Percentiles rank a stretch among this genome's conserved stretches.
Conservation (phyloP, 1,140 invertebrate species). For the Solenopsis fugax region DNA sequence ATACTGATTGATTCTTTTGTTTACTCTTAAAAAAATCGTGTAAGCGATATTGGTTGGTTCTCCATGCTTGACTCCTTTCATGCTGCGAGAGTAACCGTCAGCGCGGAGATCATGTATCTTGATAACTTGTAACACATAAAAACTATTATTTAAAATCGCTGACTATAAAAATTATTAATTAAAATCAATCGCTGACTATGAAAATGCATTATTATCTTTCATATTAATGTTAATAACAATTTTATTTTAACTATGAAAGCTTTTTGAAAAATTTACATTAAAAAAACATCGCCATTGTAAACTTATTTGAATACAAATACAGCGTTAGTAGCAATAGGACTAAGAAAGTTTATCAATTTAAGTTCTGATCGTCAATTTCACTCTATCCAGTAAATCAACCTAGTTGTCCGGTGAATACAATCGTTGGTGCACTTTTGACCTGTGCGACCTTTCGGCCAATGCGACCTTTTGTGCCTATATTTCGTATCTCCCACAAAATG, state of each 20-base stretch:
- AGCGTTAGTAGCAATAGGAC: not conserved
- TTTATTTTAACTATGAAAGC: not conserved
- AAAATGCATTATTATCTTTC: not conserved
- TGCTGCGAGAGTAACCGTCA: too few relatives aligned
- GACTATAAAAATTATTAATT: not conserved
- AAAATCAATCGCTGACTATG: too few relatives aligned
- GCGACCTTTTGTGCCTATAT: slow-evolving; percentile 36
- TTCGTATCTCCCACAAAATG: slow-evolving; percentile 29
- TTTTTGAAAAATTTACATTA: not conserved
- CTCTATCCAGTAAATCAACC: not conserved
- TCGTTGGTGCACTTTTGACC: slow-evolving; percentile 47
- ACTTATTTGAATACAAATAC: not conserved
- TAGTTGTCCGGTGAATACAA: not conserved
- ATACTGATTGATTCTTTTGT: too few relatives aligned
- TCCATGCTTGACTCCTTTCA: too few relatives aligned
- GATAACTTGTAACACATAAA: too few relatives aligned
- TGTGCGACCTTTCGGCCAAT: slow-evolving; percentile 37
- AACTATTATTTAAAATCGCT: not conserved
- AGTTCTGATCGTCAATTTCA: slow-evolving; percentile 11
- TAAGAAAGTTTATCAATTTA: not conserved
- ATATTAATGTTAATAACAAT: not conserved
- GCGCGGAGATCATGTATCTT: too few relatives aligned
- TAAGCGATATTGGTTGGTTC: too few relatives aligned
- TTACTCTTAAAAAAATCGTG: too few relatives aligned
- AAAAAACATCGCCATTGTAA: not conserved